A percentile compares a stretch with the other conserved stretches of the same genome.
Evolutionary conservation across 64 coral and sea anemone genomes (phyloP).

Genomic region (Pocillopora damicornis): DNA sequence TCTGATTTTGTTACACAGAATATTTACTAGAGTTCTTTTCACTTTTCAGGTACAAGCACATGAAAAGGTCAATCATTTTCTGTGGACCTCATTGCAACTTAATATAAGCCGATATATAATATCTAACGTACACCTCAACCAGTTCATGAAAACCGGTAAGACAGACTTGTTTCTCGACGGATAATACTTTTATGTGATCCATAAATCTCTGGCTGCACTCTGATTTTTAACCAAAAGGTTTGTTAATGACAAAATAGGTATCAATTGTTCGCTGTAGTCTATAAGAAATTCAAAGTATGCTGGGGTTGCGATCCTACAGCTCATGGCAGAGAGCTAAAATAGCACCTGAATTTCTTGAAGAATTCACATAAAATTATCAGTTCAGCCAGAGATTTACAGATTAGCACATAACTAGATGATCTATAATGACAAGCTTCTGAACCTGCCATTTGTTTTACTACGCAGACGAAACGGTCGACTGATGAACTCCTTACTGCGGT

Average conservation of each 20-base stretch:
- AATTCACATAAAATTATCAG: neutral
- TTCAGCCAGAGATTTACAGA: neutral
- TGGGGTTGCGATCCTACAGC: too few relatives aligned
- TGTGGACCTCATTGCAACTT: neutral
- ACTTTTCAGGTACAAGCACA: neutral
- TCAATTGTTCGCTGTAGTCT: too few relatives aligned
- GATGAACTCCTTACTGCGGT: conserved; percentile 30
- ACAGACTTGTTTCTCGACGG: conserved; percentile 22
- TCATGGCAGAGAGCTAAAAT: too few relatives aligned
- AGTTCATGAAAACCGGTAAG: conserved; percentile 4
- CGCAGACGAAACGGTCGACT: conserved; percentile 44
- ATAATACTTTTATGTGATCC: neutral
- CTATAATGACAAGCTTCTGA: conserved; percentile 18
- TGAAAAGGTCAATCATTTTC: conserved; percentile 1
- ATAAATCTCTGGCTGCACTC: neutral
- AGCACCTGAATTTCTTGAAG: too few relatives aligned
- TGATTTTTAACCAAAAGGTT: neutral
- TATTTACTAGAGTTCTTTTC: neutral
- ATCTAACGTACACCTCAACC: conserved; percentile 42
- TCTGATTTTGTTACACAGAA: neutral
- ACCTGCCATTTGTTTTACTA: conserved; percentile 21
- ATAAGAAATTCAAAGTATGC: too few relatives aligned
- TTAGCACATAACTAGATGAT: neutral
- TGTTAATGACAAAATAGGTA: too few relatives aligned
- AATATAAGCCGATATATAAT: conserved; percentile 41